These are phyloP conservation scores for Centrocercus urophasianus DNA, from an alignment of 2,113 vertebrate genomes.

Conservation along the genomic window DNA sequence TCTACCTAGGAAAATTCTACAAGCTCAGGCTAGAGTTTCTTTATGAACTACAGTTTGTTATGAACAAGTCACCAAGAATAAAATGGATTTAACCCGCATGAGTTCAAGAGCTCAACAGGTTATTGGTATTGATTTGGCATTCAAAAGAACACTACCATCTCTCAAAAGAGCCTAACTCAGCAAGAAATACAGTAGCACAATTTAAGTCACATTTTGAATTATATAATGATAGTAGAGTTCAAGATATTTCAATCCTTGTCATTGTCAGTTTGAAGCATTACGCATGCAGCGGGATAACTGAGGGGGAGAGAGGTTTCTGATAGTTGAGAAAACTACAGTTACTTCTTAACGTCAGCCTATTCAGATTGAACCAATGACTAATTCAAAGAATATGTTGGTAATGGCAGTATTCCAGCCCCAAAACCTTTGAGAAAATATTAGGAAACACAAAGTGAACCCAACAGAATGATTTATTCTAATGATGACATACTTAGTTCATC, in stretches of 20 bases:
- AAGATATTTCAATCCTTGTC: background rate
- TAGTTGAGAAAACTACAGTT: background rate
- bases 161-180: conserved; percentile 6
- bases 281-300: background rate
- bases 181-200: background rate
- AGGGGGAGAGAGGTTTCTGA: background rate
- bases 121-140: conserved; percentile 54
- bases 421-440: background rate
- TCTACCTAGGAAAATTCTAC: background rate
- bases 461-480: background rate
- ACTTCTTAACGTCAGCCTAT: background rate
- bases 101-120: conserved; percentile 29
- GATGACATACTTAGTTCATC: background rate
- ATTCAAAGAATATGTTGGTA: background rate
- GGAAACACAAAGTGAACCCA: background rate
- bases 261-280: background rate
- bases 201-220: background rate
- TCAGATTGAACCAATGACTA: background rate
- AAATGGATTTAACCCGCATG: background rate
- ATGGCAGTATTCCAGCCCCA: background rate
- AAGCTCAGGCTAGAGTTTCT: background rate
- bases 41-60: conserved; percentile 3
- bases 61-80: conserved; percentile 11
- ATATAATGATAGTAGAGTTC: background rate
- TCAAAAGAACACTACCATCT: conserved; percentile 10